Conservation (phyloP, 1,140 invertebrate species). For the Cyclina sinensis region DNA sequence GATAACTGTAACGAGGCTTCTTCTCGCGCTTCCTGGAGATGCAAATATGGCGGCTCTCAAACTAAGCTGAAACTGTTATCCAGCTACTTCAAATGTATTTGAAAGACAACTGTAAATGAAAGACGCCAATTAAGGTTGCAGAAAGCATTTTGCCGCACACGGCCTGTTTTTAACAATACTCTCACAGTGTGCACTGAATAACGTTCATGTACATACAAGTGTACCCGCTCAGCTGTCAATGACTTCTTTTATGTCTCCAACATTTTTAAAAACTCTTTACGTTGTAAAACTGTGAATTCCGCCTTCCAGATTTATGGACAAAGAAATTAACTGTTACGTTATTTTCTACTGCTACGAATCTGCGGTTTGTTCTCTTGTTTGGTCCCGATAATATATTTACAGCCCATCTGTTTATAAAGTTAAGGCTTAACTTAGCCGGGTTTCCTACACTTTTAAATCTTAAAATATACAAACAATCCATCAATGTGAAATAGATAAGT, state of each 20-base stretch:
- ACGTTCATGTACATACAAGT: neutral
- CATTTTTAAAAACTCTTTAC: no score
- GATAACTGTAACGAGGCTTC: conserved; percentile 6
- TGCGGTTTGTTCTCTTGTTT: neutral
- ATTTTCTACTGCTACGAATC: neutral
- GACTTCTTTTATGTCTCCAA: no score
- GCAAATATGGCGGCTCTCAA: conserved; percentile 1
- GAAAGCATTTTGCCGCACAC: no score
- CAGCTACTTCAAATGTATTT: neutral
- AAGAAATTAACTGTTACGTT: neutral
- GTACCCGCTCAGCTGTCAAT: no score
- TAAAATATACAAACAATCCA: conserved; percentile 31
- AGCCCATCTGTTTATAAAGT: conserved; percentile 27
- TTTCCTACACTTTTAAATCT: conserved; percentile 12
- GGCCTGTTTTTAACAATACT: no score
- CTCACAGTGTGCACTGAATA: neutral
- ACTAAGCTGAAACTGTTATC: neutral
- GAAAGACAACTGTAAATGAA: neutral
- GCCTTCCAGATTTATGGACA: neutral
- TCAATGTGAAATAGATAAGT: neutral
- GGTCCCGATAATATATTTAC: neutral
- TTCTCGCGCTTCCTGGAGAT: conserved; percentile 18
- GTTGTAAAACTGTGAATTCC: no score
- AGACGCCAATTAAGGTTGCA: no score
- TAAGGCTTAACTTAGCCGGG: conserved; percentile 25